Percentiles rank a stretch among this genome's conserved stretches.
Conservation (phyloP, 2,888 invertebrate genomes). For the Embidobia sp. region DNA sequence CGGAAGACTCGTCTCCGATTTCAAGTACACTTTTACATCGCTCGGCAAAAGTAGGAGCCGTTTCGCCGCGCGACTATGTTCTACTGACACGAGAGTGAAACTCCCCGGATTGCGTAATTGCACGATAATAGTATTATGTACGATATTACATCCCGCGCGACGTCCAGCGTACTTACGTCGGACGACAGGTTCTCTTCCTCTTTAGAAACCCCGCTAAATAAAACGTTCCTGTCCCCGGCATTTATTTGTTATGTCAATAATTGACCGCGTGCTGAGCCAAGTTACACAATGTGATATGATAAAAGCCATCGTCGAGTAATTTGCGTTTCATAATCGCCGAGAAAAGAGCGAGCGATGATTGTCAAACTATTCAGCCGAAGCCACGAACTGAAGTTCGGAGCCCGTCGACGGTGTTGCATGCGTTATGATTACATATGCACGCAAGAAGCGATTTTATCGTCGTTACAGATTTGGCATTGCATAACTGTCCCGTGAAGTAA, state of each 20-base stretch:
- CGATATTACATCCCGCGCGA: slow-evolving; percentile 41
- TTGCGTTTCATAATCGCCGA: slow-evolving; percentile 19
- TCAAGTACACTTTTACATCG: slow-evolving; percentile 41
- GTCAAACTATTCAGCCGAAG: too few relatives aligned
- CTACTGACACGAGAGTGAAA: slow-evolving; percentile 63
- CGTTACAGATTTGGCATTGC: slow-evolving; percentile 16
- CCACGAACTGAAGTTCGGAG: too few relatives aligned
- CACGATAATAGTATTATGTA: slow-evolving; percentile 59
- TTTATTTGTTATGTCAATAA: slow-evolving; percentile 35
- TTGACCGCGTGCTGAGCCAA: slow-evolving; percentile 6
- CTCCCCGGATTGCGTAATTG: slow-evolving; percentile 56
- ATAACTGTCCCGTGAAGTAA: slow-evolving; percentile 6
- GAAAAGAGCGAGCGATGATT: too few relatives aligned
- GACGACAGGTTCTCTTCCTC: slow-evolving; percentile 32
- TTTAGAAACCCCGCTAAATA: slow-evolving; percentile 30
- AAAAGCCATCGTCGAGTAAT: not conserved
- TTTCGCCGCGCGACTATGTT: slow-evolving; percentile 27
- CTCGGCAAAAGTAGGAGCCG: slow-evolving; percentile 15
- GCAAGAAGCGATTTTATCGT: slow-evolving; percentile 9
- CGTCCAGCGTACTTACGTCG: too few relatives aligned
- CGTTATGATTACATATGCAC: slow-evolving; percentile 9
- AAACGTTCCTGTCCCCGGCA: slow-evolving; percentile 35
- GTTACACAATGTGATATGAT: slow-evolving; percentile 19
- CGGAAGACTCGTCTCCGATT: slow-evolving; percentile 16
- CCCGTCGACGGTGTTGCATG: too few relatives aligned